Conservation (phyloP, 2,113 vertebrate species). For the Pseudorectes ferrugineus region DNA sequence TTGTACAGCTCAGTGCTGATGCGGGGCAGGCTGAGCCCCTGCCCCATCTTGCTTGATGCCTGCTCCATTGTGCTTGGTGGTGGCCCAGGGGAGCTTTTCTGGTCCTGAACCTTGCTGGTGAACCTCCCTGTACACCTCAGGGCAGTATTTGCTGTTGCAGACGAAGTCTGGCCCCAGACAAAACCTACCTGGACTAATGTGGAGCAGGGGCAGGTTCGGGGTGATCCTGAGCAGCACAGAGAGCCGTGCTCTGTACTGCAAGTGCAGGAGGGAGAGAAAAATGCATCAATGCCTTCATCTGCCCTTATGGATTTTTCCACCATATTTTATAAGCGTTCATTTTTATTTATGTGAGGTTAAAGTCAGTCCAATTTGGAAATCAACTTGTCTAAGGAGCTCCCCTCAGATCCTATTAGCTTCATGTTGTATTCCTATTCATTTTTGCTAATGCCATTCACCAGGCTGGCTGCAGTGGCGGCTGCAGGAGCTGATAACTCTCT, state of each 20-base stretch:
- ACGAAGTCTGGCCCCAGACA: background rate
- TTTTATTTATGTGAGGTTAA: slow-evolving; percentile 62
- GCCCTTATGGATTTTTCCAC: slow-evolving; percentile 51
- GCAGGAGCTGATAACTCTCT: background rate
- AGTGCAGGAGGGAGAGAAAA: background rate
- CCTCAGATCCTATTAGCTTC: slow-evolving; percentile 57
- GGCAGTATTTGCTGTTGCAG: background rate
- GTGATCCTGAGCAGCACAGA: background rate
- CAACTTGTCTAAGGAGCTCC: slow-evolving; percentile 48
- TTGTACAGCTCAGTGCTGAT: background rate
- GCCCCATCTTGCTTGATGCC: too few species aligned
- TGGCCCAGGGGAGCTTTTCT: background rate
- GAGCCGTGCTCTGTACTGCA: background rate
- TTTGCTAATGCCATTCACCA: slow-evolving; percentile 53
- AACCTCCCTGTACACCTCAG: background rate
- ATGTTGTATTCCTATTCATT: slow-evolving; percentile 50
- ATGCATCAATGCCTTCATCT: background rate
- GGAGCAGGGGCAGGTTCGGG: rapidly evolving
- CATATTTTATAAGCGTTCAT: slow-evolving; percentile 39
- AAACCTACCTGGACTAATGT: background rate
- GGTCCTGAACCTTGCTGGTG: background rate
- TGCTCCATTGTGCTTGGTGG: background rate
- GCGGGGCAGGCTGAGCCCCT: background rate
- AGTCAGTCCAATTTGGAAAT: slow-evolving; percentile 64
- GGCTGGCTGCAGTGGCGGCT: background rate